Evolutionary conservation across 2,888 invertebrate species (phyloP), one percentile per base, ranked within the genome.

Genomic region (Aproaerema taeniolella): DNA sequence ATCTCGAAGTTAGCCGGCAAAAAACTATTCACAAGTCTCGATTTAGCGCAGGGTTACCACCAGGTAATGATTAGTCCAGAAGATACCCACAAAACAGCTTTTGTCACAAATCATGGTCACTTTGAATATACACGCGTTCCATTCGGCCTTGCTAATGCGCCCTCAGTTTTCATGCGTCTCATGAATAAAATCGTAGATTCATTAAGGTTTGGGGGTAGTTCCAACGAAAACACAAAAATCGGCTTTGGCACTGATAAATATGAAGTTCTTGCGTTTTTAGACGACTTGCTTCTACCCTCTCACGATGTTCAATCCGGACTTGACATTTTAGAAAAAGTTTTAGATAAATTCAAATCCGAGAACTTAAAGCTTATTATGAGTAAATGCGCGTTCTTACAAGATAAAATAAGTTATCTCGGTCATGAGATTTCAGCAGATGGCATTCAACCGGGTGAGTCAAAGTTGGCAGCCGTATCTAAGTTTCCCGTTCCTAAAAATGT

Each of bases 301-400:
- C 1, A 8, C 13, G 38, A 46, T 29, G 32, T 50, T 1, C 0
- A 30, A 9, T 52, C 46, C n/a, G 38, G 50, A 2, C 14, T 52
- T 26, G 20, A 35, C 0, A n/a, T 48, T 1, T 36, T 50, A 20
- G 38, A 50, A 31, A 29, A 16, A 9, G 45, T 49, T 1, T 24
- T 50, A 2, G 1, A 32, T 12, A 43, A 43, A 17, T 41, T 52
- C 2, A n/a, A 26, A 16, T n/a, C 14, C 0, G 46, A 38, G 31
- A 46, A 49, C 31, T 25, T 56, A 28, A 59, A 52, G 43, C 32
- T 57, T 29, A 59, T 57, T 34, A 42, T 55, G 36, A 42, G 12
- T 5, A 57, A 56, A 30, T 57, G 52, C 42, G 42, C 46, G 17
- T 67, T 56, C 30, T 48, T 58, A n/a, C 39, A 55, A 47, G 34